Evolutionary conservation across 2,113 vertebrate genomes (phyloP), one percentile per base, ranked within the genome.

Genomic region (Tretioscincus oriximinensis): DNA sequence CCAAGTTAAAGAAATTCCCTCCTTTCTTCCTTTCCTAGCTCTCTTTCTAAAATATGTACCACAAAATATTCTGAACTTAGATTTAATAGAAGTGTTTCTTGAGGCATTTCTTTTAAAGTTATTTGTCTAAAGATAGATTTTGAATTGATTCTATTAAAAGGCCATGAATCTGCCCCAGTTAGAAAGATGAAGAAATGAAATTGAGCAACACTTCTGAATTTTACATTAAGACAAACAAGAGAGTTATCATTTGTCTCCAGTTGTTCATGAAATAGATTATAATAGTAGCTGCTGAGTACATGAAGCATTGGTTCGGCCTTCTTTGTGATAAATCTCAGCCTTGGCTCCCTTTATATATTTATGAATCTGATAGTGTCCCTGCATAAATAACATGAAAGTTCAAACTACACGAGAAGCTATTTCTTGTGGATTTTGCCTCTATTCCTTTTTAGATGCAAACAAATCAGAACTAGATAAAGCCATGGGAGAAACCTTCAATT

Each of bases 381-480:
- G 90, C 89, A 93, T 94, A 94, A 95, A 94, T 95, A 94, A 94
- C 70, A 83, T 89, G 91, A 91, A 94, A 94, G 95, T 86, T 81
- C 89, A 90, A 93, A 94, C 94, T 94, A 90, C 94, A 94, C 93
- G 94, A 93, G 92, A 90, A 92, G 87, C 88, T 92, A 82, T 94
- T 93, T 93, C 91, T 92, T 88, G 88, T 93, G 92, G 93, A 92
- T 93, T 94, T 94, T 93, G 94, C 22, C 88, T 91, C 64, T 90
- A 93, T 90, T 90, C 86, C 87, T 78, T 82, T 89, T 91, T 85
- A 88, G 88, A 87, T 86, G 86, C 12, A 81, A 81, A 60, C 54
- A 35, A 90, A 91, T 90, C 92, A 92, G 90, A 89, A 35, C 86
- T 88, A 90, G 87, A 93, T 88, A 87, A 92, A 63, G 41, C 35